A percentile compares a stretch with the other conserved stretches of the same genome.
Conservation (phyloP, 2,113 vertebrate species). For the Myodes glareolus region DNA sequence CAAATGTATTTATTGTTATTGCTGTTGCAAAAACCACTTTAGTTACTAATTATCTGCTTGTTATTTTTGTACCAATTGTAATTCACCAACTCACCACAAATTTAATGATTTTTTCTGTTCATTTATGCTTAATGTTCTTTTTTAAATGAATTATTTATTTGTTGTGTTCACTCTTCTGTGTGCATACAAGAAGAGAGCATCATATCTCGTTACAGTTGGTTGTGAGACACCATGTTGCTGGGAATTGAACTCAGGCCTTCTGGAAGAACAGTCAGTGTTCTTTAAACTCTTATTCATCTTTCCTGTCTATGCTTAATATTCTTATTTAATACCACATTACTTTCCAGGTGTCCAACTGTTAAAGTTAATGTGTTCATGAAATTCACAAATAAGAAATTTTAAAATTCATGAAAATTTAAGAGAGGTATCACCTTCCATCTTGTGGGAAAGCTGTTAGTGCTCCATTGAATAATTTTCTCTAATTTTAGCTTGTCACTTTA, state of each 20-base stretch:
- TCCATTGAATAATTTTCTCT: background rate
- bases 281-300: too few species aligned
- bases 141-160: too few species aligned
- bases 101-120: background rate
- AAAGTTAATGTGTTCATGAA: background rate
- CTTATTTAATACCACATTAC: background rate
- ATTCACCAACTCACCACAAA: background rate
- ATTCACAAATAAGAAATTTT: background rate
- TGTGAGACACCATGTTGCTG: too few species aligned
- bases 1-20: background rate
- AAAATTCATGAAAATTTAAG: background rate
- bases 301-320: too few species aligned
- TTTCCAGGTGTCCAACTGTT: background rate
- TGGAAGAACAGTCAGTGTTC: too few species aligned
- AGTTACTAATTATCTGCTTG: background rate
- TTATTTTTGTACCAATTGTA: background rate
- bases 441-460: background rate
- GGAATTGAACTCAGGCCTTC: too few species aligned
- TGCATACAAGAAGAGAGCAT: too few species aligned
- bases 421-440: background rate
- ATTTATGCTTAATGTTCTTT: background rate
- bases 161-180: too few species aligned
- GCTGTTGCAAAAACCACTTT: background rate
- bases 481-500: background rate
- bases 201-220: too few species aligned